Evolutionary conservation across 2,888 invertebrate genomes (phyloP).

Genomic region (Ommatoiulus sabulosus): DNA sequence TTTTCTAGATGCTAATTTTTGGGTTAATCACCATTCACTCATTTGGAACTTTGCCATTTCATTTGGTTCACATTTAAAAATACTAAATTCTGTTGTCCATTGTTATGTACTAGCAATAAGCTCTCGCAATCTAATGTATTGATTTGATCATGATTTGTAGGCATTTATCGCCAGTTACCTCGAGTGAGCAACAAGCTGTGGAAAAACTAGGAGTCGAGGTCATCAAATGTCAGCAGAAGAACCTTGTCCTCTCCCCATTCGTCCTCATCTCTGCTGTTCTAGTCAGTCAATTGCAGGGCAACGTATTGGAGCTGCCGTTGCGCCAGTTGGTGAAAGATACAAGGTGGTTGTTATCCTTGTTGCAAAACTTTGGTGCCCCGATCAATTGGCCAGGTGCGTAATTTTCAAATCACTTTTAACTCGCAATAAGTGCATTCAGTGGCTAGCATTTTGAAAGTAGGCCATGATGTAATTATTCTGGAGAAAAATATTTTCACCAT

Average conservation of each 20-base stretch:
- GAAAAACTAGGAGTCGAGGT: slow-evolving; percentile 50
- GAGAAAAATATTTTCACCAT: no score
- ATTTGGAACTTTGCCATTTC: no score
- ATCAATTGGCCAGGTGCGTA: neutral
- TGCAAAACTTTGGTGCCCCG: neutral
- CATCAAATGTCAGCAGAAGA: slow-evolving; percentile 49
- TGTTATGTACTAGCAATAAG: no score
- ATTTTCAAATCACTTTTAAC: neutral
- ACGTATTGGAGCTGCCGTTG: slow-evolving; percentile 12
- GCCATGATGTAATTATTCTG: no score
- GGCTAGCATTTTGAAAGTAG: neutral
- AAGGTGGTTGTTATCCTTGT: slow-evolving; percentile 41
- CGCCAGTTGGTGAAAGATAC: slow-evolving; percentile 49
- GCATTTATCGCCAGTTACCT: slow-evolving; percentile 52
- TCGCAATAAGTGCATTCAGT: no score
- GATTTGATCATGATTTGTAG: no score
- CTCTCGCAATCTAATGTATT: no score
- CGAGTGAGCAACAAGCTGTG: slow-evolving; percentile 42
- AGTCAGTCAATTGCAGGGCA: slow-evolving; percentile 36
- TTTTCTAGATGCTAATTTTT: no score
- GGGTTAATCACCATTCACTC: no score
- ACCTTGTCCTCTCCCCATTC: slow-evolving; percentile 52
- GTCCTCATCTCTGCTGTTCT: slow-evolving; percentile 54
- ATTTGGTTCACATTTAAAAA: no score
- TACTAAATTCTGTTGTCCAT: no score